Base-by-base conservation (phyloP, 1,140 invertebrate genomes). In the Hirudo medicinalis region DNA sequence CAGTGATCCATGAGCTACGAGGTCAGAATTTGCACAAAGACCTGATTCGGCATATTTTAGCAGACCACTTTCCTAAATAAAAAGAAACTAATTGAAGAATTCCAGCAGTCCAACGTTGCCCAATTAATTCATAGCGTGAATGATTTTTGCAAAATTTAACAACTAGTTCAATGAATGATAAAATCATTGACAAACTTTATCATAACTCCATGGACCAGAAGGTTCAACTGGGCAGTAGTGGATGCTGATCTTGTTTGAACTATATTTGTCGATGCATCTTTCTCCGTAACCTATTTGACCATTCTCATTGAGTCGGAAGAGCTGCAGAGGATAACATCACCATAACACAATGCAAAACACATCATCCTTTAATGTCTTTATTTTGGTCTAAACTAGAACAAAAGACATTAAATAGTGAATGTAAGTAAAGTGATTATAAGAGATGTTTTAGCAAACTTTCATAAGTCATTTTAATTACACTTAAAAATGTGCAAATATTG, bases 231-330 rank as follows among this genome's bases (percentile, higher is more conserved):
- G 77, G 76, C 80, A 80, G 66, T 77, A 76, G 17, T 78, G 68
- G 2, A 77, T 78, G 49, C 76, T 36, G 22, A 20, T 36, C 4
- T 72, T 36, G 11, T 22, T 60, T n/a, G 40, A 43, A 29, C 60
- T 29, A 22, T 27, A 40, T n/a, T 60, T 36, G 13, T 72, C 73
- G 29, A 74, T 67, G 57, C 73, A 74, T 66, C 95, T 86, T 82
- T 98, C 96, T 36, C 96, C 96, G 27, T 94, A 88, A 43, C 91
- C 91, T 43, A 98, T 78, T 82, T 99, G 95, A 0, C 96, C 95
- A 75, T 91, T 90, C 17, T 88, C 87, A 84, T 98, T 99, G 19
- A 98, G 82, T 69, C 94, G 85, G 76, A 96, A 89, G 75, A 97
- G 79, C 86, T 95, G 76, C 54, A 80, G 80, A 72, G 17, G 25